These are phyloP conservation scores for Diplosoma virens DNA, from an alignment of 23 tunicate genomes.

Conservation along the genomic window DNA sequence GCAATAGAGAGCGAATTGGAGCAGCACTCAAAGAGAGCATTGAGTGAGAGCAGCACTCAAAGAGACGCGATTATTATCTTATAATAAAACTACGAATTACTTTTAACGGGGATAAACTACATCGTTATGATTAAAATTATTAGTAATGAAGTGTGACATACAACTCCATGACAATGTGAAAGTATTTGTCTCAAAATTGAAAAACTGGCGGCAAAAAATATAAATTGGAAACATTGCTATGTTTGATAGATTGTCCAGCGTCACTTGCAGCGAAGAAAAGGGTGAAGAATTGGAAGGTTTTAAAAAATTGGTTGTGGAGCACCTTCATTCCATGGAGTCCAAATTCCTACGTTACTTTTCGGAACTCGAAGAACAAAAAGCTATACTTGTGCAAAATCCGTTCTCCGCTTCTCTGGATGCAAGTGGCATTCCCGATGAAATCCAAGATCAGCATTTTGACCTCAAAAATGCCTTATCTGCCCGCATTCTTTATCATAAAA, in stretches of 20 bases:
- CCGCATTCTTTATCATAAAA: conserved; percentile 21
- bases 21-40: too few relatives aligned
- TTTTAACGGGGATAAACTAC: too few relatives aligned
- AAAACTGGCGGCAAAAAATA: conserved; percentile 34
- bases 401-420: conserved; percentile 26
- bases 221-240: conserved; percentile 10
- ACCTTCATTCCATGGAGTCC: conserved; percentile 25
- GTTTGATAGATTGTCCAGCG: conserved; percentile 22
- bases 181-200: too few relatives aligned
- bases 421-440: conserved; percentile 30
- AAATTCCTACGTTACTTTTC: conserved; percentile 49
- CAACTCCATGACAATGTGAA: too few relatives aligned
- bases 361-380: conserved; percentile 29
- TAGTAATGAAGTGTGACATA: too few relatives aligned
- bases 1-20: too few relatives aligned
- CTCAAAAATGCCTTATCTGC: conserved; percentile 36
- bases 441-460: conserved; percentile 40
- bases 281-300: neutral
- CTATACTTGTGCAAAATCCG: conserved; percentile 11
- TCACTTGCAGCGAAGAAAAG: too few relatives aligned
- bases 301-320: conserved; percentile 14
- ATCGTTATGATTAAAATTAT: too few relatives aligned
- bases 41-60: too few relatives aligned
- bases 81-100: too few relatives aligned
- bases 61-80: too few relatives aligned